Evolutionary conservation across 2,113 vertebrate species (phyloP).

Genomic region (Chaenocephalus aceratus): DNA sequence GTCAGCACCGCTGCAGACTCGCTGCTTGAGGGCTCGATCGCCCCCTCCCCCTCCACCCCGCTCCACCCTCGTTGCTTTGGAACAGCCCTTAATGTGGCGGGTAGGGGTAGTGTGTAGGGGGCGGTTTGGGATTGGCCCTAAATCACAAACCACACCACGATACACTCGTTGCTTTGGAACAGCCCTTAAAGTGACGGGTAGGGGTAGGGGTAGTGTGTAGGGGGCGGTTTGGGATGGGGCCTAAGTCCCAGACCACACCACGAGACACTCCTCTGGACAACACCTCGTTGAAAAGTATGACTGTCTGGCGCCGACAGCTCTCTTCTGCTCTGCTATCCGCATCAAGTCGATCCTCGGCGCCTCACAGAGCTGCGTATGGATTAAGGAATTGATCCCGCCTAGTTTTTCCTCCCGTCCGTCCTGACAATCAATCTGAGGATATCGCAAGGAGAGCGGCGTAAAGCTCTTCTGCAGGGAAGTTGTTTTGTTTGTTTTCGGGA

Average conservation of each 20-base stretch:
- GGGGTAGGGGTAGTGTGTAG: no score
- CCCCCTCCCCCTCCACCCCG: no score
- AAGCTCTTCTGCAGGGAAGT: background rate
- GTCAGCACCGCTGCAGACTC: no score
- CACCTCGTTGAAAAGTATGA: background rate
- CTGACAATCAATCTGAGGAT: background rate
- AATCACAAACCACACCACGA: no score
- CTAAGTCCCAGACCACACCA: slow-evolving; percentile 46
- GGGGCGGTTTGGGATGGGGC: no score
- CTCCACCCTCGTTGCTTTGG: no score
- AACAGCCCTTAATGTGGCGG: no score
- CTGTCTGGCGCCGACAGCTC: slow-evolving; percentile 13
- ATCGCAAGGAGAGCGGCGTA: background rate
- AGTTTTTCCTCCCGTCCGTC: background rate
- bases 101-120: no score
- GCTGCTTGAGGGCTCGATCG: no score
- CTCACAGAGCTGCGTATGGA: slow-evolving; percentile 8
- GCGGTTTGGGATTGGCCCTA: no score
- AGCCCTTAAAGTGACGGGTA: no score
- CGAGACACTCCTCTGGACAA: slow-evolving; percentile 9
- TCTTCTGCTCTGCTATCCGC: slow-evolving; percentile 11
- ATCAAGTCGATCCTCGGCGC: slow-evolving; percentile 51
- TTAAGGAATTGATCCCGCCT: slow-evolving; percentile 11
- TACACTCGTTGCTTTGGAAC: no score
- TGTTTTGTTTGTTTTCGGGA: background rate